Evolutionary conservation across 1,140 invertebrate genomes (phyloP).

Genomic region (Macrosteles quadrilineatus): DNA sequence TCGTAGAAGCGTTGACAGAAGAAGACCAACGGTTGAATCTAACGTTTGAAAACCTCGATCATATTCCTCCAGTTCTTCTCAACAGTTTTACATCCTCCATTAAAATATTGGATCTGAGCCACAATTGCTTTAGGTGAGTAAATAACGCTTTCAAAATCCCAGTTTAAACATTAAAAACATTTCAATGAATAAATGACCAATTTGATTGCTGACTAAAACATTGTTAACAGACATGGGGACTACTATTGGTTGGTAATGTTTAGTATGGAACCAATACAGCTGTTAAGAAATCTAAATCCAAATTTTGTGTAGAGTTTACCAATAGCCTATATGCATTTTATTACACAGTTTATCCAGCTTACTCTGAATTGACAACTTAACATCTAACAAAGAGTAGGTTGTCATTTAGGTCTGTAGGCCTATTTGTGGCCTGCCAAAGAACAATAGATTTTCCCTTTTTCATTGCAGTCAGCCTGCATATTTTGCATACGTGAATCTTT

Average conservation of each 20-base stretch:
- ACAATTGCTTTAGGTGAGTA: constrained; percentile 69
- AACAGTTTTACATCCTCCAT: constrained; percentile 56
- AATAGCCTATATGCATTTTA: background rate
- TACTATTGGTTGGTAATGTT: background rate
- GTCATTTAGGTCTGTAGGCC: no score
- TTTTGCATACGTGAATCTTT: no score
- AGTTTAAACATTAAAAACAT: constrained; percentile 22
- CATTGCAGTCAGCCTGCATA: no score
- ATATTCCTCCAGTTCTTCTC: constrained; percentile 59
- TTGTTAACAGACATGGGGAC: background rate
- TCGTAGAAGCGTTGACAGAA: constrained; percentile 40
- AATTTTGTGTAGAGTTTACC: no score
- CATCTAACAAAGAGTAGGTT: no score
- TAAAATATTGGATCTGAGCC: constrained; percentile 66
- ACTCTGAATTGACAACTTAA: no score
- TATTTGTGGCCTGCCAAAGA: no score
- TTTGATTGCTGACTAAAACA: background rate
- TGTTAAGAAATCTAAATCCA: background rate
- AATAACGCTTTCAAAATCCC: constrained; percentile 23
- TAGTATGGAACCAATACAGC: background rate
- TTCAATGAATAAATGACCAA: background rate
- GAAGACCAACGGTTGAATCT: constrained; percentile 55
- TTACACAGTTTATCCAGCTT: no score
- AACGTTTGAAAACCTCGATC: constrained; percentile 59
- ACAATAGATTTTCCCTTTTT: no score